These are phyloP conservation scores for Atta texana DNA, from an alignment of 1,140 invertebrate species.

Conservation along the genomic window DNA sequence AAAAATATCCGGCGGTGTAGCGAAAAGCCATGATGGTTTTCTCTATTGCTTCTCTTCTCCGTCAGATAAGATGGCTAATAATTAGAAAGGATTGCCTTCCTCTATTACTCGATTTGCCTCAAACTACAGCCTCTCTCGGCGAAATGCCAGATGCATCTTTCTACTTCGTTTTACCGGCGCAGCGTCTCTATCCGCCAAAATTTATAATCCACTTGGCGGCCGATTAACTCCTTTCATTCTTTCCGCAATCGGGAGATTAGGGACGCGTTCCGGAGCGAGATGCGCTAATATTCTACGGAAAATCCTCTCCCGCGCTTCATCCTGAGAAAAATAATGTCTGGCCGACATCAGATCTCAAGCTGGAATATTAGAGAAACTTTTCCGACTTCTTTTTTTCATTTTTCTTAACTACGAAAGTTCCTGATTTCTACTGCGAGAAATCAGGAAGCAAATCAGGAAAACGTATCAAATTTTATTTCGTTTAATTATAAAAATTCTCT, in stretches of 20 bases:
- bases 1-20: slow-evolving; percentile 12
- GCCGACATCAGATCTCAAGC: not conserved
- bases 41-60: slow-evolving; percentile 38
- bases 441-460: slow-evolving; percentile 10
- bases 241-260: slow-evolving; percentile 53
- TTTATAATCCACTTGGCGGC: slow-evolving; percentile 73
- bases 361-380: slow-evolving; percentile 6
- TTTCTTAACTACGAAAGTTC: slow-evolving; percentile 27
- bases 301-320: not conserved
- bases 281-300: slow-evolving; percentile 27
- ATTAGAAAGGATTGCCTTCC: slow-evolving; percentile 63
- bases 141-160: slow-evolving; percentile 60
- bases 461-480: slow-evolving; percentile 21
- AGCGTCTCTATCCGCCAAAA: slow-evolving; percentile 37
- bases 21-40: not conserved
- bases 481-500: slow-evolving; percentile 14
- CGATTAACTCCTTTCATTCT: slow-evolving; percentile 71
- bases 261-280: not conserved
- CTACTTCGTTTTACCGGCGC: slow-evolving; percentile 20
- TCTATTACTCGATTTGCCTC: not conserved
- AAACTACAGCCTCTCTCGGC: slow-evolving; percentile 41
- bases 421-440: not conserved
- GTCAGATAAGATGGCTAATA: slow-evolving; percentile 74
- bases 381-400: not conserved
- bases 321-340: not conserved